Evolutionary conservation across 2,888 invertebrate genomes (phyloP), one percentile per base, ranked within the genome.

Genomic region (Hyles lineata): DNA sequence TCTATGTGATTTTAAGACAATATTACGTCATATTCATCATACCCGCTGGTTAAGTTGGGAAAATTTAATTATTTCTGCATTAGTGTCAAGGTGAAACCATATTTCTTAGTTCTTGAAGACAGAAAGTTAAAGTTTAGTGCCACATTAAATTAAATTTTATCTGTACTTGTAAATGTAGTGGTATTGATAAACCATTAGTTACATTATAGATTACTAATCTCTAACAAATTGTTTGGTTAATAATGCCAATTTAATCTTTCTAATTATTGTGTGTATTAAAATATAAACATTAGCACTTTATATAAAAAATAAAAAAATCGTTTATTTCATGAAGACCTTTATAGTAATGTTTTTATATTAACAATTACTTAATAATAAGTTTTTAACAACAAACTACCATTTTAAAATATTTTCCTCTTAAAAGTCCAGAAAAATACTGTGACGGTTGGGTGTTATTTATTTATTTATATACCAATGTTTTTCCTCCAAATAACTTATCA

Each of bases 11-110:
- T 19, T 35, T n/a, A 35, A 63, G 35, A 35, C n/a, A 50, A 50
- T 50, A 67, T 67, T 67, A 67, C 67, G 67, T 67, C 67, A 67
- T 67, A 43, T 67, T 23, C 67, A 67, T 7, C 23, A 17, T 17
- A 11, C 60, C 23, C 23, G 23, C 15, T 17, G 6, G n/a, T 23
- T 17, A 17, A 67, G 50, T 23, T 43, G 15, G 43, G 21, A 67
- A 50, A 67, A 67, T 67, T 50, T 25, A 67, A 67, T 67, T 67
- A 67, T 43, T 23, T 23, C 1, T 50, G 67, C 17, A 43, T 5
- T 29, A 19, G 32, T 29, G 19, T 43, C 50, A 67, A 67, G 67
- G 17, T 23, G 50, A 50, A 67, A 67, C 50, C 7, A 23, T 67
- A 50, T 17, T 50, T 43, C 43, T 55, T 55, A 11, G 9, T 23